Conservation (phyloP, 2,888 invertebrate species). For the Halictus quadricinctus region DNA sequence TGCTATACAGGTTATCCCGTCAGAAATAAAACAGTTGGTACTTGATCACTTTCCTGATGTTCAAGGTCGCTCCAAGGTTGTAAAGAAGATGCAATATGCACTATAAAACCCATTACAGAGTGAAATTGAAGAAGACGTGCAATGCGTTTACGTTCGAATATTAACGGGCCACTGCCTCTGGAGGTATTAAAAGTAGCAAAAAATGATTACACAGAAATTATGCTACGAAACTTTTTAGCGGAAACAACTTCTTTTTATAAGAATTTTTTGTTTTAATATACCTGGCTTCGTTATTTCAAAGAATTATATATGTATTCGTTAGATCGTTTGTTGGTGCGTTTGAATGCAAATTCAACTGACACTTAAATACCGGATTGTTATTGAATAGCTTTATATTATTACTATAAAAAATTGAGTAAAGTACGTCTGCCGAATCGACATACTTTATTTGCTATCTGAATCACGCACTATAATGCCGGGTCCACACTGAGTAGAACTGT, state of each 20-base stretch:
- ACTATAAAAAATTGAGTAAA: no score
- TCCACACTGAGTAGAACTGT: no score
- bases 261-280: neutral
- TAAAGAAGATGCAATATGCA: conserved; percentile 1
- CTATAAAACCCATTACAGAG: neutral
- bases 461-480: no score
- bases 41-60: conserved; percentile 7
- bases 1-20: neutral
- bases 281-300: neutral
- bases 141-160: neutral
- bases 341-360: neutral
- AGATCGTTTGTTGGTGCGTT: neutral
- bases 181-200: neutral
- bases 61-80: conserved; percentile 13
- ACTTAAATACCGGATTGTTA: neutral
- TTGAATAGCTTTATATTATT: no score
- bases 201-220: neutral
- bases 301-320: neutral
- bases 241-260: neutral
- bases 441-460: no score
- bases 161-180: neutral
- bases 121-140: neutral
- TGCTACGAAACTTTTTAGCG: neutral
- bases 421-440: no score
- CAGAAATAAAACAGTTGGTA: conserved; percentile 4